Evolutionary conservation across 1,140 invertebrate genomes (phyloP).

Genomic region (Spodoptera litura): DNA sequence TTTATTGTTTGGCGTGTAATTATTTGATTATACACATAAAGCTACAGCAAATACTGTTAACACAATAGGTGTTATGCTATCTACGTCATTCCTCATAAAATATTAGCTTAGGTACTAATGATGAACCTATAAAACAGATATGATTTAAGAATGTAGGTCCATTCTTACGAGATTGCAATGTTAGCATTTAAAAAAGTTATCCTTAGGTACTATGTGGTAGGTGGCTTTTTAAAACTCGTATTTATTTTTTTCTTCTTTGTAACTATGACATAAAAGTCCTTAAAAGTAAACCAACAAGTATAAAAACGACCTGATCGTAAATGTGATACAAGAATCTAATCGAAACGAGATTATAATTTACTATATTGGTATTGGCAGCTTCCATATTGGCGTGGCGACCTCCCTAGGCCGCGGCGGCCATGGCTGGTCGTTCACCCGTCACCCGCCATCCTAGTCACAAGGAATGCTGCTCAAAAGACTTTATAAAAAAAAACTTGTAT

Average conservation of each 20-base stretch:
- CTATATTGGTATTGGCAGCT: slow-evolving; percentile 40
- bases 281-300: neutral
- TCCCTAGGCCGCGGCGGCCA: slow-evolving; percentile 66
- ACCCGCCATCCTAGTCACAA: slow-evolving; percentile 53
- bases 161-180: too few species aligned
- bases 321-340: slow-evolving; percentile 11
- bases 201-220: too few species aligned
- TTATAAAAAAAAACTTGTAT: slow-evolving; percentile 35
- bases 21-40: slow-evolving; percentile 17
- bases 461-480: slow-evolving; percentile 49
- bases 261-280: slow-evolving; percentile 12
- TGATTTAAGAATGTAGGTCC: neutral
- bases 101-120: neutral
- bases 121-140: neutral
- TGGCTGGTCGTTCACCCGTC: slow-evolving; percentile 73
- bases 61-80: slow-evolving; percentile 11
- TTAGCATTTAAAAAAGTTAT: too few species aligned
- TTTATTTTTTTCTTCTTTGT: neutral
- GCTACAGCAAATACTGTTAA: neutral
- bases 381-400: slow-evolving; percentile 57
- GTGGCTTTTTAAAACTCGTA: too few species aligned
- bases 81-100: slow-evolving; percentile 23
- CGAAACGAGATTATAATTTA: slow-evolving; percentile 42
- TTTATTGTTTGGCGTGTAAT: neutral
- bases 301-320: neutral